phyloP scores from a whole-genome alignment of 2,113 vertebrate species.

The Macrotis lagotis region DNA sequence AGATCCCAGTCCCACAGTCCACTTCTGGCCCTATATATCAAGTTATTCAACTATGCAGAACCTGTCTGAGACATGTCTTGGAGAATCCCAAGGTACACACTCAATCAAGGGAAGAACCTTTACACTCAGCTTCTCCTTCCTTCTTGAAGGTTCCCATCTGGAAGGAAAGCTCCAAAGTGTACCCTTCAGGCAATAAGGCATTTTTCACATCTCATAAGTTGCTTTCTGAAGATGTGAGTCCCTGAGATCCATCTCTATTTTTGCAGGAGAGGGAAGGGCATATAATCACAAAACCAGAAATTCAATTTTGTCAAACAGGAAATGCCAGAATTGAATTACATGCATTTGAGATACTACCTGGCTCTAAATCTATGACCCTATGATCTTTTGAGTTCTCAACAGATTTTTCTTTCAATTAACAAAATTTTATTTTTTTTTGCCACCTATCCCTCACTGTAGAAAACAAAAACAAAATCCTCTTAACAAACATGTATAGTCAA shows the following conservation, averaged over 20 bases:
- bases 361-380: background rate
- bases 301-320: background rate
- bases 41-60: background rate
- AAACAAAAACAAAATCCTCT: background rate
- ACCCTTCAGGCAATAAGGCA: background rate
- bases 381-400: background rate
- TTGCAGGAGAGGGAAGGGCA: accelerated
- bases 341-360: background rate
- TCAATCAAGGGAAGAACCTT: background rate
- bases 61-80: background rate
- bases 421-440: background rate
- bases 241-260: accelerated
- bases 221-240: accelerated
- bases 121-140: background rate
- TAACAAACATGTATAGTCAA: no score
- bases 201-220: background rate
- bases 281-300: background rate
- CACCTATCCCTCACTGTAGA: background rate
- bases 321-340: background rate
- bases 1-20: background rate
- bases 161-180: background rate
- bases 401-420: background rate
- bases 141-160: background rate
- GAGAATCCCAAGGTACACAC: background rate
- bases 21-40: background rate